Evolutionary conservation across 2,113 vertebrate species (phyloP).

Genomic region (Pterocles orientalis): DNA sequence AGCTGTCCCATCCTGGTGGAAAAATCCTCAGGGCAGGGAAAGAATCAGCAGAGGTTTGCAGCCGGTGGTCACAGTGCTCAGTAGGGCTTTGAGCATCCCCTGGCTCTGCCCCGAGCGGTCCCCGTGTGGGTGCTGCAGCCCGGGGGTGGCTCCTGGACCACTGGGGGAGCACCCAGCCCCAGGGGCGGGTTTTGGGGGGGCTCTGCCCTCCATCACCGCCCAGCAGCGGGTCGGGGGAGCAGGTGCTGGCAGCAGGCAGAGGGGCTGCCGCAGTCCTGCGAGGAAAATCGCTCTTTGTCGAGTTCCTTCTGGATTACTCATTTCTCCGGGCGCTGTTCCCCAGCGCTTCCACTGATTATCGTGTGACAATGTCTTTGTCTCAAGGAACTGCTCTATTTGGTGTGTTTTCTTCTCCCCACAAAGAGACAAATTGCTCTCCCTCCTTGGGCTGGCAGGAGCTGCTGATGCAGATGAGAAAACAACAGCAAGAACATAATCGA

Average conservation of each 20-base stretch:
- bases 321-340: neutral
- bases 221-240: neutral
- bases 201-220: neutral
- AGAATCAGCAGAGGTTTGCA: too few species aligned
- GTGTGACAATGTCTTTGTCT: constrained; percentile 21
- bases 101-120: fast-evolving
- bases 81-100: fast-evolving
- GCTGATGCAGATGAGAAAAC: constrained; percentile 53
- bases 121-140: fast-evolving
- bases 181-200: neutral
- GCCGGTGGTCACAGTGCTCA: fast-evolving
- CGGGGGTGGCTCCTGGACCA: neutral
- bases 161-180: neutral
- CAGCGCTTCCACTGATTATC: neutral
- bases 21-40: neutral
- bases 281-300: neutral
- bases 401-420: constrained; percentile 54
- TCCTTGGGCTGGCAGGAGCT: constrained; percentile 25
- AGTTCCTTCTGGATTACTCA: neutral
- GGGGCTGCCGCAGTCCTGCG: neutral
- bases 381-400: constrained; percentile 29
- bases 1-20: neutral
- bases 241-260: neutral
- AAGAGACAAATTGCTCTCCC: constrained; percentile 38
- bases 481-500: constrained; percentile 25